Evolutionary conservation across 2,888 invertebrate genomes (phyloP).

Genomic region (Theodoxus fluviatilis): DNA sequence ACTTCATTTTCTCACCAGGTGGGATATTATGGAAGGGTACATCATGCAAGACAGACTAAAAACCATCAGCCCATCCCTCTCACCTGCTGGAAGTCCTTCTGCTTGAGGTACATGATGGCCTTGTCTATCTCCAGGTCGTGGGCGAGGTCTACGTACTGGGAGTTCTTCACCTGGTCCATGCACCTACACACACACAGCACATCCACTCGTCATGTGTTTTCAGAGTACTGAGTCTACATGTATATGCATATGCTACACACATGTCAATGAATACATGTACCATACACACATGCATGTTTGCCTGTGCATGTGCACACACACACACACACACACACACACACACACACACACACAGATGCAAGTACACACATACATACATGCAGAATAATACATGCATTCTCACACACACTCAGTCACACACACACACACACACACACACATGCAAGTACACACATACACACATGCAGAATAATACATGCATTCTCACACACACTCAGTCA

Average conservation of each 20-base stretch:
- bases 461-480: background rate
- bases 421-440: too few species aligned
- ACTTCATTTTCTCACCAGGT: too few species aligned
- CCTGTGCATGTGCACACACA: too few species aligned
- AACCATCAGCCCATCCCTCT: background rate
- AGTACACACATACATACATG: too few species aligned
- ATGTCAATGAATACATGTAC: background rate
- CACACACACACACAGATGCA: too few species aligned
- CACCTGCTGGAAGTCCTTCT: constrained; percentile 75
- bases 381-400: too few species aligned
- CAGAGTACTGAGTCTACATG: background rate
- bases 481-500: background rate
- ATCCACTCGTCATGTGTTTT: background rate
- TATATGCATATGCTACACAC: background rate
- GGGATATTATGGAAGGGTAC: too few species aligned
- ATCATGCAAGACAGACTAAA: background rate
- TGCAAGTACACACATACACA: background rate
- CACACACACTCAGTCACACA: too few species aligned
- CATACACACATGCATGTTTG: too few species aligned
- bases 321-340: too few species aligned
- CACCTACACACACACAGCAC: constrained; percentile 75
- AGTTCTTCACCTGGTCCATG: constrained; percentile 89
- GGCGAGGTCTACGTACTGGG: constrained; percentile 82
- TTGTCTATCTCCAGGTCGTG: constrained; percentile 91
- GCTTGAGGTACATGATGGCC: constrained; percentile 83